phyloP scores from a whole-genome alignment of 2,888 invertebrate genomes.

The Rhogogaster chlorosoma region DNA sequence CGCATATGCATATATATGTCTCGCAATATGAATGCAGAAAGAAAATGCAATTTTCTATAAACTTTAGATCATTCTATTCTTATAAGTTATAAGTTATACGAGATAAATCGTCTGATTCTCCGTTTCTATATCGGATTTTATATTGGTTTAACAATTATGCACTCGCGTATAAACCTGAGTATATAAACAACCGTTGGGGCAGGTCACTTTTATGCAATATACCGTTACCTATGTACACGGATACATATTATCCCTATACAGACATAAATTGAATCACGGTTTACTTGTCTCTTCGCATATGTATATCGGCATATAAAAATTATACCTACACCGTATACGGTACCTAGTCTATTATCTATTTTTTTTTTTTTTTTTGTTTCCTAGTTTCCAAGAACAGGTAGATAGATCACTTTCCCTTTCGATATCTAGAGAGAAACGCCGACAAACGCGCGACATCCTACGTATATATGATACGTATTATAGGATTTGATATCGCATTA shows the following conservation, averaged over 20 bases:
- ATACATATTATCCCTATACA: not conserved
- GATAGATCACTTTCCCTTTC: conserved; percentile 50
- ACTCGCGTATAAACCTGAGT: not conserved
- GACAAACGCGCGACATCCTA: conserved; percentile 13
- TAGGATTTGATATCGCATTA: not conserved
- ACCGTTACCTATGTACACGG: not conserved
- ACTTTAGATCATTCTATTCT: not conserved
- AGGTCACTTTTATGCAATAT: conserved; percentile 14
- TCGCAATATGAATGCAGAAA: not conserved
- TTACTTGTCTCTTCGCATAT: not conserved
- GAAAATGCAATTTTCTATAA: not conserved
- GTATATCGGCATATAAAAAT: not conserved
- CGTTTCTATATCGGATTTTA: not conserved
- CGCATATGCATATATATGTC: not conserved
- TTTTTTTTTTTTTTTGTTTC: not conserved
- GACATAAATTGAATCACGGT: not conserved
- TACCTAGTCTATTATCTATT: not conserved
- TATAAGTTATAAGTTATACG: too few relatives aligned
- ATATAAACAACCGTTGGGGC: not conserved
- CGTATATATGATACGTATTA: not conserved
- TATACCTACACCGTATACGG: not conserved
- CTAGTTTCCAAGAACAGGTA: conserved; percentile 37
- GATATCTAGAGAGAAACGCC: conserved; percentile 21
- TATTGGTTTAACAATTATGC: not conserved
- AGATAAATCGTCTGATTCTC: not conserved